Conservation (phyloP, 2,113 vertebrate genomes). For the Semnornis frantzii region DNA sequence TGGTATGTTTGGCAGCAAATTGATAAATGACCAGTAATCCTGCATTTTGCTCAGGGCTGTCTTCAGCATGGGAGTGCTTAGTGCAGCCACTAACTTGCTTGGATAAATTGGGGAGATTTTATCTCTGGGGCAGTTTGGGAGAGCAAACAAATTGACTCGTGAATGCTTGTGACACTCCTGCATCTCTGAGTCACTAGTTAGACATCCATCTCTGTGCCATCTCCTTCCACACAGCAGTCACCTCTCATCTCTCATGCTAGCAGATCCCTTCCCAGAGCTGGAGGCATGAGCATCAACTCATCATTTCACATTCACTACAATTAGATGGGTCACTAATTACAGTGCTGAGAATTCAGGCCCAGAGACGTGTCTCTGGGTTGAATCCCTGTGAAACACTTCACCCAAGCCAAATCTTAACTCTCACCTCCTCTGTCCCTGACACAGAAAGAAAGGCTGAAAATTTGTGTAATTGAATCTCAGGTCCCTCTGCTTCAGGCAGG, state of each 20-base stretch:
- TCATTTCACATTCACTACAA: background rate
- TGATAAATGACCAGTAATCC: background rate
- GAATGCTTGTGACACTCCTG: background rate
- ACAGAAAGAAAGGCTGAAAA: background rate
- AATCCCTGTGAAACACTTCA: background rate
- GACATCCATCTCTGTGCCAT: background rate
- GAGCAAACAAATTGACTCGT: background rate
- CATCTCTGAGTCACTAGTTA: background rate
- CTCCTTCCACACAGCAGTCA: background rate
- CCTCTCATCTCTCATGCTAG: background rate
- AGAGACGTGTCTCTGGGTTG: background rate
- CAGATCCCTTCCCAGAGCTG: background rate
- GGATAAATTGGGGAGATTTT: background rate
- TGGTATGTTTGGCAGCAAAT: background rate
- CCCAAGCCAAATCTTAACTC: background rate
- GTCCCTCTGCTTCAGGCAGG: background rate
- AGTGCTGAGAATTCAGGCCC: background rate
- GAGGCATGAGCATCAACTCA: background rate
- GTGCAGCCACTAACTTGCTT: background rate
- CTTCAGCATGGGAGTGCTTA: background rate
- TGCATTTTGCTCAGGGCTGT: background rate
- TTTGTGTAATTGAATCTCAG: rapidly evolving
- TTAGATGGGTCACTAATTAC: background rate
- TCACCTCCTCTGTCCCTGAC: background rate
- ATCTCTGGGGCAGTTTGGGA: background rate